phyloP scores from a whole-genome alignment of 37 sponge, comb jelly and placozoan genomes.

The Mnemiopsis leidyi region DNA sequence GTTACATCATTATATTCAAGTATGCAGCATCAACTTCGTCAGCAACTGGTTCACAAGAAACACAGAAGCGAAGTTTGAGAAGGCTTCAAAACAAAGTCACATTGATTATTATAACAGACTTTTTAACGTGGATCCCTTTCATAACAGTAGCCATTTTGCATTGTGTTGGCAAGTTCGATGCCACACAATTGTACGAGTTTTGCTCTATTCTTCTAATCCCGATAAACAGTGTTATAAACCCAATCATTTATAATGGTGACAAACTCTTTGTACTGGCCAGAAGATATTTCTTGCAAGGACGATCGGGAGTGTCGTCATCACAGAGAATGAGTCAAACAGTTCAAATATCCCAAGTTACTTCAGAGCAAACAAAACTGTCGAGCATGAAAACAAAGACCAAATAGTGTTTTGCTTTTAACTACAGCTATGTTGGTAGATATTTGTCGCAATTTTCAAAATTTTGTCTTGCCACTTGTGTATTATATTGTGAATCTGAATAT shows the following conservation, averaged over 20 bases:
- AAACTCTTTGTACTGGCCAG: not conserved
- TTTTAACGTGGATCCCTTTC: conserved; percentile 44
- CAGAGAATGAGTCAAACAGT: too few species aligned
- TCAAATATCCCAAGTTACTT: not conserved
- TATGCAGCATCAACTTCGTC: conserved; percentile 13
- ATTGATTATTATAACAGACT: conserved; percentile 31
- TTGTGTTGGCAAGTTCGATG: not conserved
- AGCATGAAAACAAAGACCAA: too few species aligned
- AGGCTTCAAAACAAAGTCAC: conserved; percentile 23
- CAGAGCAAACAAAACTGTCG: not conserved
- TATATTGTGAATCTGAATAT: too few species aligned
- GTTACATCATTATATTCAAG: not conserved
- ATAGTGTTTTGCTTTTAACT: too few species aligned
- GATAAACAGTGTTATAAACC: conserved; percentile 53
- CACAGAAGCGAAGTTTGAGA: not conserved
- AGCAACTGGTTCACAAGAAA: not conserved
- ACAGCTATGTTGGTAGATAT: too few species aligned
- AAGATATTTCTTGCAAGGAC: not conserved
- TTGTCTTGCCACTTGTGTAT: too few species aligned
- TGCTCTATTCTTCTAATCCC: conserved; percentile 42
- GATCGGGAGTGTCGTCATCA: too few species aligned
- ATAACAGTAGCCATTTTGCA: not conserved
- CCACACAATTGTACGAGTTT: conserved; percentile 16
- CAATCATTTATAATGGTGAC: conserved; percentile 36
- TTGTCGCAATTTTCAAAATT: too few species aligned